A percentile compares a stretch with the other conserved stretches of the same genome.
These are phyloP conservation scores for Odobenus rosmarus DNA, from an alignment of 2,113 vertebrate genomes.

Conservation along the genomic window DNA sequence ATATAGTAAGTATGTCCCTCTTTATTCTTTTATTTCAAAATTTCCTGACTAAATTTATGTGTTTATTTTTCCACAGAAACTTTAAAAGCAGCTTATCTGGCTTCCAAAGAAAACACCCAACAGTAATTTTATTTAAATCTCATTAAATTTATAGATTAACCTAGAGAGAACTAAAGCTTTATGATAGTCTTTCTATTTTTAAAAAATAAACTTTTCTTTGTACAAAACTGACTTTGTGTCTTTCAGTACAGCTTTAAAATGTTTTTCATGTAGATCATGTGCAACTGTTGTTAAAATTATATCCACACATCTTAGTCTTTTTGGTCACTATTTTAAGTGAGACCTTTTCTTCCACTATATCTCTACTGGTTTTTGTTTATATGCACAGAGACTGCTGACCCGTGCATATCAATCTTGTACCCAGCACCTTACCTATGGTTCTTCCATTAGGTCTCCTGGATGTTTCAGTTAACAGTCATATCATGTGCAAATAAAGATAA, in stretches of 20 bases:
- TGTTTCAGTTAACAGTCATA: background rate
- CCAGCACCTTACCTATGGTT: background rate
- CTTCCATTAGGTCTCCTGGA: background rate
- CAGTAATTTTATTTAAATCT: background rate
- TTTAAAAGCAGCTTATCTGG: background rate
- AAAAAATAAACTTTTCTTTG: background rate
- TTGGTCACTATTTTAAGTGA: background rate
- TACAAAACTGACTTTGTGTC: background rate
- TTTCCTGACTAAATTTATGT: background rate
- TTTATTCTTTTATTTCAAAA: background rate
- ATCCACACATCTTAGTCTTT: too few species aligned
- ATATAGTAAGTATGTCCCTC: background rate
- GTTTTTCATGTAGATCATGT: background rate
- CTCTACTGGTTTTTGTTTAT: background rate
- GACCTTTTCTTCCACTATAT: background rate
- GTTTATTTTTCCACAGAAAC: background rate
- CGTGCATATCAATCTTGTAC: background rate
- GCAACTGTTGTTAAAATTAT: background rate
- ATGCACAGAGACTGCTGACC: background rate
- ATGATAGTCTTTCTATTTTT: background rate
- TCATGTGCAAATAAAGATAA: background rate
- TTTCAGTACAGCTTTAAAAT: background rate
- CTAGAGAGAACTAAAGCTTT: background rate
- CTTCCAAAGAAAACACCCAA: background rate
- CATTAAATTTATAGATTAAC: background rate